These are phyloP conservation scores for Blastomussa wellsi DNA, from an alignment of 92 coral and sea anemone genomes.

Conservation along the genomic window DNA sequence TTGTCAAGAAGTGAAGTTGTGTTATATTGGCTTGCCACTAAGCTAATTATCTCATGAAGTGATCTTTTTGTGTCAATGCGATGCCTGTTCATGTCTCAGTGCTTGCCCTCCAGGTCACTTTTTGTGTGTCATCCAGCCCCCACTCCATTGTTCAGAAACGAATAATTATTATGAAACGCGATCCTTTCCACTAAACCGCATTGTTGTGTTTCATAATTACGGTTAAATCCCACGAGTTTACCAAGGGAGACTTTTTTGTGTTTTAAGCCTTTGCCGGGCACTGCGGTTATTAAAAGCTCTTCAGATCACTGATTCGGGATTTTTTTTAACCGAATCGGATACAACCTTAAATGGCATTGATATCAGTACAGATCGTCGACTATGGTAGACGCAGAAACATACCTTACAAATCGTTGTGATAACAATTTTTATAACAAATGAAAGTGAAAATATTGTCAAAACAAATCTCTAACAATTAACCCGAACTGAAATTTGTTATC, in stretches of 20 bases:
- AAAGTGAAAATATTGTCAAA: background rate
- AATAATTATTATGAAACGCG: slow-evolving; percentile 38
- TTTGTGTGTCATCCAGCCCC: slow-evolving; percentile 50
- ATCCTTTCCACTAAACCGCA: slow-evolving; percentile 13
- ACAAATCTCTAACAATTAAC: background rate
- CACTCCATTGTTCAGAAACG: slow-evolving; percentile 26
- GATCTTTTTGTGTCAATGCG: slow-evolving; percentile 71
- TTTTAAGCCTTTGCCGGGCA: background rate
- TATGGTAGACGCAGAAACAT: background rate
- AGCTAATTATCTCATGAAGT: slow-evolving; percentile 71
- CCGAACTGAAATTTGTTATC: slow-evolving; percentile 5
- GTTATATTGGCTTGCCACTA: slow-evolving; percentile 58
- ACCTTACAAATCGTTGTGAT: background rate
- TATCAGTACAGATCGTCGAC: background rate
- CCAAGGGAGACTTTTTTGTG: background rate
- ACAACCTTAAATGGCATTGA: background rate
- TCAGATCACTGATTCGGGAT: background rate
- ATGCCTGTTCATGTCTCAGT: slow-evolving; percentile 77
- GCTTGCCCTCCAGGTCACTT: slow-evolving; percentile 61
- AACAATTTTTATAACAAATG: background rate
- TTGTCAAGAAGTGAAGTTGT: slow-evolving; percentile 66
- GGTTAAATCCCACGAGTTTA: slow-evolving; percentile 11
- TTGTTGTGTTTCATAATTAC: slow-evolving; percentile 30
- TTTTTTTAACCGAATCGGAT: background rate
- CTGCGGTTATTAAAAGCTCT: slow-evolving; percentile 2